Percentiles rank a stretch among this genome's conserved stretches.
phyloP scores from a whole-genome alignment of 2,113 vertebrate species.

The Cyanoderma ruficeps region DNA sequence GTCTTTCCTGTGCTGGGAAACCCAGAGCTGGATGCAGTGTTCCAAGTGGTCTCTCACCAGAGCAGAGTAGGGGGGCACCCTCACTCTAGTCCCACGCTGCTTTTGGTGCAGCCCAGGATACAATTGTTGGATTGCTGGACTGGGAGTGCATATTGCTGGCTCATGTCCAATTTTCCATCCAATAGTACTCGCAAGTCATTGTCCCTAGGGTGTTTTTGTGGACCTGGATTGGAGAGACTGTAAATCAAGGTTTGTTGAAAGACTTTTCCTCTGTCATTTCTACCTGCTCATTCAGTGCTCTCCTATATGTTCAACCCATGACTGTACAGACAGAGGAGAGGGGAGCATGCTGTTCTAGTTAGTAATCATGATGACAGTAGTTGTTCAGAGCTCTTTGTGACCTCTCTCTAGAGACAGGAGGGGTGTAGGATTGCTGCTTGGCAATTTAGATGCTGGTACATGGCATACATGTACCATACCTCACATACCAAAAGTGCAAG shows the following conservation, averaged over 20 bases:
- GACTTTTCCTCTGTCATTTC: not conserved
- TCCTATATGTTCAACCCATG: not conserved
- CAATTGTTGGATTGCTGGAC: not conserved
- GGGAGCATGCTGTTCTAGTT: not conserved
- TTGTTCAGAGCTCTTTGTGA: not conserved
- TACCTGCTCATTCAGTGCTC: not conserved
- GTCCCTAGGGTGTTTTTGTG: not conserved
- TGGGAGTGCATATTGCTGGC: accelerated
- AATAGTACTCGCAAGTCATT: not conserved
- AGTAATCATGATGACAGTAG: not conserved
- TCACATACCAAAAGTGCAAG: not conserved
- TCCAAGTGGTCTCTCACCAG: not conserved
- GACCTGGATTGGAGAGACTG: not conserved
- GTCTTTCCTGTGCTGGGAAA: not conserved
- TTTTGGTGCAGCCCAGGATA: not conserved
- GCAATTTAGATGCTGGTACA: not conserved
- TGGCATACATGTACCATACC: not conserved
- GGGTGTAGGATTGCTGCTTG: not conserved
- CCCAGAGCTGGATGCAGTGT: not conserved
- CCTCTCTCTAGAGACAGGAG: not conserved
- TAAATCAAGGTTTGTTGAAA: not conserved
- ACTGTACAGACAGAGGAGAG: not conserved
- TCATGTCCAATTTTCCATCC: not conserved
- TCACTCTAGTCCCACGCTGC: accelerated
- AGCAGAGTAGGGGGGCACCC: not conserved